phyloP scores from a whole-genome alignment of 2,888 invertebrate genomes.

The Adela reaumurella region DNA sequence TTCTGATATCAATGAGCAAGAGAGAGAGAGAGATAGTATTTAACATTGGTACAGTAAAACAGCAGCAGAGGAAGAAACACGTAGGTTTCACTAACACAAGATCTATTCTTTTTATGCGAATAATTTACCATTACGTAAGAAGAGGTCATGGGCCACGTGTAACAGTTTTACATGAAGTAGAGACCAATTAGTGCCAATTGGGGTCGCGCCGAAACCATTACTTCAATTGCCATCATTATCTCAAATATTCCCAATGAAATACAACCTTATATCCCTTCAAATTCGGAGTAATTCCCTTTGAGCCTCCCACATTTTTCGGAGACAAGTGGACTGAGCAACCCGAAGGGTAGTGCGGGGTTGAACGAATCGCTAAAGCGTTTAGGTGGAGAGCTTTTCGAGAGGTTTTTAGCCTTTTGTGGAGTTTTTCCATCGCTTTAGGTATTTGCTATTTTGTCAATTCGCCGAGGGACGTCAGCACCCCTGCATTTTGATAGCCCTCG shows the following conservation, averaged over 20 bases:
- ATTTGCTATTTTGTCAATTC: constrained; percentile 50
- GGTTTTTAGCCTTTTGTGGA: constrained; percentile 44
- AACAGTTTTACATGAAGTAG: constrained; percentile 49
- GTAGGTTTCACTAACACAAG: too few species aligned
- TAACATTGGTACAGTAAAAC: too few species aligned
- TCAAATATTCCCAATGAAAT: constrained; percentile 10
- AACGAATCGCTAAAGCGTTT: constrained; percentile 49
- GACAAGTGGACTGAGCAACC: not conserved
- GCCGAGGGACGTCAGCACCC: constrained; percentile 24
- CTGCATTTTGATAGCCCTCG: constrained; percentile 32
- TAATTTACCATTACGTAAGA: too few species aligned
- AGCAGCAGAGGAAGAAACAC: too few species aligned
- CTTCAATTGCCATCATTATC: constrained; percentile 55
- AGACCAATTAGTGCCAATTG: constrained; percentile 49
- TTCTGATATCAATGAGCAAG: too few species aligned
- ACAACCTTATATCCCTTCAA: not conserved
- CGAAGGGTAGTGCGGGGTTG: not conserved
- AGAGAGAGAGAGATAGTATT: too few species aligned
- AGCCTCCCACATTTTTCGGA: not conserved
- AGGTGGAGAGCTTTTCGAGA: constrained; percentile 45
- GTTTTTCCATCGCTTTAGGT: constrained; percentile 48
- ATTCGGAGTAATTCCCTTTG: not conserved
- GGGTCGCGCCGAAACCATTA: constrained; percentile 34
- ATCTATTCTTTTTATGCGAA: too few species aligned
- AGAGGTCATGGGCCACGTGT: too few species aligned